Base-by-base conservation (phyloP, 2,797 vertebrate species). In the Danio jaintianensis region DNA sequence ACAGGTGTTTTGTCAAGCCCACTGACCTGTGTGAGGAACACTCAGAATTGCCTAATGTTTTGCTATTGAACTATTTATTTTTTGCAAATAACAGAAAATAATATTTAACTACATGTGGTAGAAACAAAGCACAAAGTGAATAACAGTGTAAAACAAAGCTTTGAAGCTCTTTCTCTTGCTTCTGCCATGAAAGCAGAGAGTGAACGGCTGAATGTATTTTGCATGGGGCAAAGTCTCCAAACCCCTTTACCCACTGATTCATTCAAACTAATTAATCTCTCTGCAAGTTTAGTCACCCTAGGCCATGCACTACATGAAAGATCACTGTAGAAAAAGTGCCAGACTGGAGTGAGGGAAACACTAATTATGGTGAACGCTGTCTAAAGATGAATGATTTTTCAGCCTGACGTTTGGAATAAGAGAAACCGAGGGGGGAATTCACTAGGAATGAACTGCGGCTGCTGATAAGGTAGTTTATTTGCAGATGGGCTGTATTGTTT, bases 241-340 rank as follows among this genome's bases (percentile, higher is more conserved):
- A 18, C 11, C 50, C 52, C 48, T 36, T 67, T 53, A 29, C 55
- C 43, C 58, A 55, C 42, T 76, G 69, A 72, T 15, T 56, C 61
- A 38, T 81, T 59, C 66, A 58, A 75, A 55, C 78, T 80, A 80
- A 86, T 80, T 79, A 72, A 78, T 80, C 81, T 83, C 69, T 75
- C 62, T 56, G 74, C 77, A 73, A 82, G 61, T 66, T 80, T 43
- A 75, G 83, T 67, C 74, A 86, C 81, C 82, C 73, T 80, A 70
- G 81, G 83, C 83, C 70, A 83, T 67, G 40, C 70, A 20, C 48
- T 75, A 80, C 76, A 83, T 79, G 78, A 81, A 82, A 79, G 20
- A 74, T 69, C 76, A 73, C 69, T 75, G 20, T 16, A 75, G 61
- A 50, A 67, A 61, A 82, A 77, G 67, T 70, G 52, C 55, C 0